Conservation (phyloP, 2,888 invertebrate genomes). For the Tetramorium bicarinatum region DNA sequence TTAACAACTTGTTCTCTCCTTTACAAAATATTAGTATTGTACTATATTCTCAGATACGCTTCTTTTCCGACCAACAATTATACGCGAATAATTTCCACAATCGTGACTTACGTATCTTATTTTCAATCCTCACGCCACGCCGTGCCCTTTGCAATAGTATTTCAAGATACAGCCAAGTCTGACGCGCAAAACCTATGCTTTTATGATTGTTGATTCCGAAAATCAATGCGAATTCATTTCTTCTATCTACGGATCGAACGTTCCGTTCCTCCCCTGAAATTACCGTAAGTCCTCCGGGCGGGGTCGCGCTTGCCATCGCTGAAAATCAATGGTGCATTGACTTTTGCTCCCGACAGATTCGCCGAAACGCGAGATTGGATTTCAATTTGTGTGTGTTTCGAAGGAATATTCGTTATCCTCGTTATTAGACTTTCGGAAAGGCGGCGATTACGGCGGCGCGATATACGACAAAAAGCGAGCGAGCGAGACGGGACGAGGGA, state of each 20-base stretch:
- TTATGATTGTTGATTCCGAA: background rate
- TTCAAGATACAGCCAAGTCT: background rate
- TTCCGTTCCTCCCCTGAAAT: slow-evolving; percentile 1
- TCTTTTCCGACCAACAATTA: background rate
- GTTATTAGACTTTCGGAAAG: slow-evolving; percentile 21
- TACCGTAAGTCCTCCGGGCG: slow-evolving; percentile 22
- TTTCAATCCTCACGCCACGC: background rate
- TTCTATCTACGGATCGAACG: background rate
- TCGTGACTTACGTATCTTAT: background rate
- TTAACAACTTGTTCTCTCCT: slow-evolving; percentile 11
- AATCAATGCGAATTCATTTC: background rate
- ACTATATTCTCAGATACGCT: background rate
- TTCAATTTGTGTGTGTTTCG: slow-evolving; percentile 50
- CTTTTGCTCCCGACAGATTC: slow-evolving; percentile 53
- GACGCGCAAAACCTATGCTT: background rate
- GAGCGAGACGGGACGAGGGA: slow-evolving; percentile 17
- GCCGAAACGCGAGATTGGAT: slow-evolving; percentile 48
- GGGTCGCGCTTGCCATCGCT: slow-evolving; percentile 17
- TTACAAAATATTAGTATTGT: slow-evolving; percentile 8
- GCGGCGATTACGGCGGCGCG: slow-evolving; percentile 8
- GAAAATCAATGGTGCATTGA: slow-evolving; percentile 54
- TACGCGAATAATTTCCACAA: background rate
- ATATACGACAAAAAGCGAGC: slow-evolving; percentile 41
- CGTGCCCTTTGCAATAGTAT: background rate
- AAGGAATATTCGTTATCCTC: slow-evolving; percentile 38